Evolutionary conservation across 1,140 invertebrate genomes (phyloP).

Genomic region (Pygmarrhopalites habei): DNA sequence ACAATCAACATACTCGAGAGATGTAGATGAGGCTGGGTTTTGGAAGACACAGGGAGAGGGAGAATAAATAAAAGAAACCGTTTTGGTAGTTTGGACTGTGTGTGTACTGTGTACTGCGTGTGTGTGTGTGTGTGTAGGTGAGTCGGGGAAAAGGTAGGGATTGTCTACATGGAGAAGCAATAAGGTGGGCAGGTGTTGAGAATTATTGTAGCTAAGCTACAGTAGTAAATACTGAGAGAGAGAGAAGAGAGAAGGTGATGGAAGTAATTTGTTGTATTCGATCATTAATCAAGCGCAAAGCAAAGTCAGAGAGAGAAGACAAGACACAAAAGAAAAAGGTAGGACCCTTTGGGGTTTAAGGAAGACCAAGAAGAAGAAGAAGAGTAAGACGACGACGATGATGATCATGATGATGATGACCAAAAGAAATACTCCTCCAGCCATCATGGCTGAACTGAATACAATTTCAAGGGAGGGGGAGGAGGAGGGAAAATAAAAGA

Average conservation of each 20-base stretch:
- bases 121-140: too few species aligned
- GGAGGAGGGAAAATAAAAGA: neutral
- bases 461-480: neutral
- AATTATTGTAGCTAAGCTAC: too few species aligned
- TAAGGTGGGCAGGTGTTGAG: slow-evolving; percentile 35
- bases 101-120: too few species aligned
- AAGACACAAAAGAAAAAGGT: slow-evolving; percentile 25
- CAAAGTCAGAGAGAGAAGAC: slow-evolving; percentile 29
- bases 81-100: slow-evolving; percentile 10
- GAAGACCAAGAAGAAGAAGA: too few species aligned
- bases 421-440: slow-evolving; percentile 24
- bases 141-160: too few species aligned
- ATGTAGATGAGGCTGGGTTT: neutral
- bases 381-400: slow-evolving; percentile 20
- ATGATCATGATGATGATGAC: slow-evolving; percentile 33
- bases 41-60: neutral
- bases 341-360: slow-evolving; percentile 32
- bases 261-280: slow-evolving; percentile 39
- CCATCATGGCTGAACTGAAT: slow-evolving; percentile 5
- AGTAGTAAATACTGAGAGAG: slow-evolving; percentile 38
- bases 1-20: neutral
- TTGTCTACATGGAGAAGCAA: too few species aligned
- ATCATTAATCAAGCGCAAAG: slow-evolving; percentile 40
- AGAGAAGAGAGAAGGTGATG: slow-evolving; percentile 37
- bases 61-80: slow-evolving; percentile 15